phyloP scores from a whole-genome alignment of 2,888 invertebrate species.

The Pyrocoelia pectoralis region DNA sequence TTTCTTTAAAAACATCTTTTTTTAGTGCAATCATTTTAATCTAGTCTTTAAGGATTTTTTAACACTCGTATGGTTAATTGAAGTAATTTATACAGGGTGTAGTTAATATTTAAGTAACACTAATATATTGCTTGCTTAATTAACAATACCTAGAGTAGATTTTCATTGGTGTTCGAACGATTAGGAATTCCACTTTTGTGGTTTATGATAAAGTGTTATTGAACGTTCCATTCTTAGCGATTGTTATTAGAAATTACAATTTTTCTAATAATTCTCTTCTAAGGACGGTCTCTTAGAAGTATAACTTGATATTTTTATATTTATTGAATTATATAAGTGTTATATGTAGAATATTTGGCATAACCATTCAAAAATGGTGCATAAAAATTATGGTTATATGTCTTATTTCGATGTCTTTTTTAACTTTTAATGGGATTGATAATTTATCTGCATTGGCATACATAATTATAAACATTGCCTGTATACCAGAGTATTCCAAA shows the following conservation, averaged over 20 bases:
- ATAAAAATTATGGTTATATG: slow-evolving; percentile 5
- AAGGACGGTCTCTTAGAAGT: slow-evolving; percentile 19
- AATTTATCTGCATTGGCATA: not conserved
- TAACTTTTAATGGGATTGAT: not conserved
- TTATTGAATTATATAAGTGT: slow-evolving; percentile 42
- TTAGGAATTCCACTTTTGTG: slow-evolving; percentile 1
- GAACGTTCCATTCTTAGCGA: not conserved
- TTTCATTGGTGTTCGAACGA: slow-evolving; percentile 3
- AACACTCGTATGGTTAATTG: not conserved
- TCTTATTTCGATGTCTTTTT: not conserved
- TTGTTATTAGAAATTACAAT: slow-evolving; percentile 11
- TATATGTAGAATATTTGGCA: slow-evolving; percentile 40
- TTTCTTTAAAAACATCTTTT: not conserved
- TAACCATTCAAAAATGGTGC: slow-evolving; percentile 19
- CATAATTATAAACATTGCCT: too few species aligned
- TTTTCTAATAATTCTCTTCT: slow-evolving; percentile 22
- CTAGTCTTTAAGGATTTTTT: not conserved
- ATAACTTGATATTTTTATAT: slow-evolving; percentile 45
- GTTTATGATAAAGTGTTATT: not conserved
- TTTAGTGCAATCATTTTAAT: slow-evolving; percentile 2
- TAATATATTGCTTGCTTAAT: slow-evolving; percentile 25
- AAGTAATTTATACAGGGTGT: slow-evolving; percentile 14
- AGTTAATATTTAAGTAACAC: slow-evolving; percentile 16
- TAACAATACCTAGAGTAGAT: slow-evolving; percentile 22
- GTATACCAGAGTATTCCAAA: too few species aligned